Evolutionary conservation across 2,113 vertebrate species (phyloP), one percentile per base, ranked within the genome.

Genomic region (Spheniscus mendiculus): DNA sequence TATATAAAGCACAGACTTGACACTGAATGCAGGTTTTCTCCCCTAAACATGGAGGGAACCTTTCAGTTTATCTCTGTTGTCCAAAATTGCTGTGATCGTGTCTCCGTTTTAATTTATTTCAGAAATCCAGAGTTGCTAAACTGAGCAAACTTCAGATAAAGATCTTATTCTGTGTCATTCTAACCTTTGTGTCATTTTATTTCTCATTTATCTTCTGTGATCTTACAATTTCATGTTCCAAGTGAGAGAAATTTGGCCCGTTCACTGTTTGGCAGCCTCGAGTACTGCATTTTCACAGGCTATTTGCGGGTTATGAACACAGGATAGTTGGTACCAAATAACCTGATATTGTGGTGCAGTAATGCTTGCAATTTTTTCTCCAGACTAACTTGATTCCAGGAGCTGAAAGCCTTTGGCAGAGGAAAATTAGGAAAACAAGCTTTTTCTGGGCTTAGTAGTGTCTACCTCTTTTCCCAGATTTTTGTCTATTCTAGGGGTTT

Each of bases 71-170:
- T 89, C 53, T 89, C 42, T 76, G 49, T 73, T 29, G 11, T 72
- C 71, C 89, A 94, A 65, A 95, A 93, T 34, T 93, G 58, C 66
- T 62, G 26, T 40, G 81, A 80, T 91, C 71, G 94, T 96, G 96
- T 93, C 91, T 97, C 81, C 72, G 15, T 52, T 87, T 85, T 93
- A 82, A 85, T 82, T 96, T 95, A 90, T 91, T 77, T 91, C 47
- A 93, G 63, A 93, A 96, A 89, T 81, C 32, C 63, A 69, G 23
- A 36, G 30, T 62, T 69, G 50, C 32, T 62, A 76, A 76, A 77
- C 61, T 58, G 45, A 80, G 77, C 4, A 3, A 69, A 79, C 36
- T 73, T 89, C 38, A 93, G 97, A 96, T 95, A 95, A 97, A 82
- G 18, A 97, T 95, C 90, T 93, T 67, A 74, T 40, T 84, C 29